Base-by-base conservation (phyloP, 2,888 invertebrate genomes). In the Agriotes lineatus region DNA sequence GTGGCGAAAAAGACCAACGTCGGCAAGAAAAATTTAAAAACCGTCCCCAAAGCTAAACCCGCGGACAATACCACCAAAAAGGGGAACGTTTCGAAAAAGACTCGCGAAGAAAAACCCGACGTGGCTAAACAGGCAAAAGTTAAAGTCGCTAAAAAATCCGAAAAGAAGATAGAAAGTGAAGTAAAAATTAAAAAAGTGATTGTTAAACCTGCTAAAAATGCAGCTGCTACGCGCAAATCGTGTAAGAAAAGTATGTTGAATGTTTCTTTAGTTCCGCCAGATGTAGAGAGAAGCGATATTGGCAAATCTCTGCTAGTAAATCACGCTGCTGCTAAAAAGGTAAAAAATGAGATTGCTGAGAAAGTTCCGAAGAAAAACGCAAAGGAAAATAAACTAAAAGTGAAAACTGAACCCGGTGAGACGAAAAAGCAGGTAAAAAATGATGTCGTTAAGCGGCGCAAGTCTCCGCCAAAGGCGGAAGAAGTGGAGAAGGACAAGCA, bases 21-120 rank as follows among this genome's bases (percentile, higher is more conserved):
- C 20, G 66, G 67, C 18, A 77, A 78, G 39, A 74, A 76, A 61
- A 75, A 79, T 39, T n/a, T 50, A 71, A 71, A 72, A 75, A 48
- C 75, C 75, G 59, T 72, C 60, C 52, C 65, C 83, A 86, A 37
- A 82, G 81, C 67, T 14, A 62, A 62, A 42, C 19, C 20, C 4
- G 19, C 30, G 1, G 20, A 9, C 0, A 20, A 20, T 45, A 20
- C 20, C 14, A 19, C 19, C 16, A 45, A 45, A 9, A 42, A 42
- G n/a, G 5, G 7, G 10, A 19, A 18, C 5, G 6, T 7, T 7
- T 39, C n/a, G 20, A 22, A 22, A 7, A 48, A n/a, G 9, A 14
- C 16, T 16, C 18, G 2, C 16, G 42, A 42, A 18, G 42, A 42
- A 19, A 1, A 25, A 14, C 9, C 0, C n/a, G 48, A 48, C n/a